Percentiles rank a stretch among this genome's conserved stretches.
Evolutionary conservation across 2,113 vertebrate species (phyloP).

Genomic region (Carlito syrichta): DNA sequence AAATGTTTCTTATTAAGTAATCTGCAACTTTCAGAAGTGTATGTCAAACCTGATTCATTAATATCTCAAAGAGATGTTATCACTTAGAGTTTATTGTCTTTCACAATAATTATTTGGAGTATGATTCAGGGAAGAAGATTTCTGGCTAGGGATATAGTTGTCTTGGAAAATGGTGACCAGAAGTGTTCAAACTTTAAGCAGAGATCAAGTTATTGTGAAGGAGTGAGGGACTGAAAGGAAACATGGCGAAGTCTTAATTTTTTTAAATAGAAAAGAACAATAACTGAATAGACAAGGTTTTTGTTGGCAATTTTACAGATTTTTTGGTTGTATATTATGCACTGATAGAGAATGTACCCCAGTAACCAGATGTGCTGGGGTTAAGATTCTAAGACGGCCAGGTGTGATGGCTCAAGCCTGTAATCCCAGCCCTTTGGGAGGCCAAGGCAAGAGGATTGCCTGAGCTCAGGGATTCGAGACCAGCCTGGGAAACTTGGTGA

Average conservation of each 20-base stretch:
- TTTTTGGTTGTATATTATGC: background rate
- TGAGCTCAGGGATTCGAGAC: too few species aligned
- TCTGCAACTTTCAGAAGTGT: background rate
- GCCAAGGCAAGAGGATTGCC: too few species aligned
- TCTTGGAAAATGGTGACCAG: background rate
- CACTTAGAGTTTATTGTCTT: background rate
- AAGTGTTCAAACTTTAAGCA: background rate
- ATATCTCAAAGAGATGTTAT: background rate
- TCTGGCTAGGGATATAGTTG: background rate
- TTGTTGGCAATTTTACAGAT: background rate
- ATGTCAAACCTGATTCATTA: background rate
- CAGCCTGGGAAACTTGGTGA: too few species aligned
- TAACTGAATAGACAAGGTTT: background rate
- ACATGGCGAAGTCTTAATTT: background rate
- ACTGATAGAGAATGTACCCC: background rate
- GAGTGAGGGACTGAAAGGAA: background rate
- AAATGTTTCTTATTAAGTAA: background rate
- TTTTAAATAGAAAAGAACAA: background rate
- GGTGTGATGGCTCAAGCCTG: too few species aligned
- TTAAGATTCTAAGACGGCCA: background rate
- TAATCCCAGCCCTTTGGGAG: too few species aligned
- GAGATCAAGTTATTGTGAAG: background rate
- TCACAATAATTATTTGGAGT: background rate
- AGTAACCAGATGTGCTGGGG: background rate
- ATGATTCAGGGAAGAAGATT: background rate